Evolutionary conservation across 2,113 vertebrate species (phyloP).

Genomic region (Rhegmatorhina hoffmannsi): DNA sequence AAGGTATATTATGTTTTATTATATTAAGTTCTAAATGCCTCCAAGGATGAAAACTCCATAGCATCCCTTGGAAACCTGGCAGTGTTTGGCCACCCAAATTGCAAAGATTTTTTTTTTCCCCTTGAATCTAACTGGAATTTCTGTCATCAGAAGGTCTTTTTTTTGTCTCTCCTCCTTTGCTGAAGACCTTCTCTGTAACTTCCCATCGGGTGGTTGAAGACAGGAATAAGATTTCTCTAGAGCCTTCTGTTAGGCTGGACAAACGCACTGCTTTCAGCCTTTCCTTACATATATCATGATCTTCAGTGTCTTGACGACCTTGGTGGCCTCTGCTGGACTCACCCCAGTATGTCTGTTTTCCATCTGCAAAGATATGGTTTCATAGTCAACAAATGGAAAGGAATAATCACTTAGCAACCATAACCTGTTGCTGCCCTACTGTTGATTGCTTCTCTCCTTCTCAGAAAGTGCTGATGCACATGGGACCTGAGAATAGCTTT

Average conservation of each 20-base stretch:
- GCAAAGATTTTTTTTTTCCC: neutral
- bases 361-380: neutral
- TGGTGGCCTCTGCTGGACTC: neutral
- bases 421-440: neutral
- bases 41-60: neutral
- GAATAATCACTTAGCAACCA: neutral
- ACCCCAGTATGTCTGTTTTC: neutral
- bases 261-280: neutral
- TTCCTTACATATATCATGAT: neutral
- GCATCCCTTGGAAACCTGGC: neutral
- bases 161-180: neutral
- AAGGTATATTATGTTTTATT: neutral
- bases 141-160: neutral
- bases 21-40: neutral
- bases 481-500: neutral
- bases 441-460: neutral
- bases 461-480: neutral
- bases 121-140: neutral
- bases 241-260: neutral
- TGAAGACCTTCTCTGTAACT: neutral
- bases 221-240: neutral
- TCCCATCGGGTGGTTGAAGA: neutral
- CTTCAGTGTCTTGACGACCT: neutral
- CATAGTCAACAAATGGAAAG: neutral
- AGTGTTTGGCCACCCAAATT: neutral